These are phyloP conservation scores for Pediacus dermestoides DNA, from an alignment of 2,888 invertebrate genomes.

Conservation along the genomic window DNA sequence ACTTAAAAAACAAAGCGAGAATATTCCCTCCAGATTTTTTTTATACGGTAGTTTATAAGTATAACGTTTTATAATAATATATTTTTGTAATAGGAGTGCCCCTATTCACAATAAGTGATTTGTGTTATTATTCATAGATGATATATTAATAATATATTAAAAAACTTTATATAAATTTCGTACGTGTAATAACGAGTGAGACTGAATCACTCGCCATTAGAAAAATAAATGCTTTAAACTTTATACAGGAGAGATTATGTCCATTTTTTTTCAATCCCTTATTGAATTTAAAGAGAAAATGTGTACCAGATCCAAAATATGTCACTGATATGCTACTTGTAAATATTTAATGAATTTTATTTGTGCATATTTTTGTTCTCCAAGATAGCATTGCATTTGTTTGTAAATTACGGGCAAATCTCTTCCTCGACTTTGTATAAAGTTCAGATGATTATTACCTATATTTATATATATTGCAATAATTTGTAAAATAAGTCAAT, in stretches of 20 bases:
- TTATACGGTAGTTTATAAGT: conserved; percentile 41
- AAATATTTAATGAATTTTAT: no score
- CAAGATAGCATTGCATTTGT: conserved; percentile 1
- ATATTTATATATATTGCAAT: conserved; percentile 38
- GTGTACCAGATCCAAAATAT: no score
- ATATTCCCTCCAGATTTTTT: conserved; percentile 47
- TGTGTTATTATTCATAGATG: conserved; percentile 50
- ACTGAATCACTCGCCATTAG: no score
- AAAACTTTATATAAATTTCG: conserved; percentile 34
- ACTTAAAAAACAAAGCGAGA: conserved; percentile 23
- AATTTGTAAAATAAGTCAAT: conserved; percentile 42
- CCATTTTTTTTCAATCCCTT: conserved; percentile 16
- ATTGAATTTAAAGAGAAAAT: no score
- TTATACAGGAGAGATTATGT: conserved; percentile 4
- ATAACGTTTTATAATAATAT: conserved; percentile 29
- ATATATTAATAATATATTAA: conserved; percentile 41
- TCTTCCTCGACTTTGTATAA: conserved; percentile 2
- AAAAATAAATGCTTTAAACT: background rate
- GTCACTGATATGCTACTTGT: no score
- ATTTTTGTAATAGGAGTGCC: conserved; percentile 44
- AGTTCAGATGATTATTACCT: conserved; percentile 3
- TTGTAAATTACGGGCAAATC: conserved; percentile 3
- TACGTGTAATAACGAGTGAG: no score
- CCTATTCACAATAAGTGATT: conserved; percentile 48
- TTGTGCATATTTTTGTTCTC: conserved; percentile 9